Base-by-base conservation (phyloP, 2,888 invertebrate species). In the Amphipoea lucens region DNA sequence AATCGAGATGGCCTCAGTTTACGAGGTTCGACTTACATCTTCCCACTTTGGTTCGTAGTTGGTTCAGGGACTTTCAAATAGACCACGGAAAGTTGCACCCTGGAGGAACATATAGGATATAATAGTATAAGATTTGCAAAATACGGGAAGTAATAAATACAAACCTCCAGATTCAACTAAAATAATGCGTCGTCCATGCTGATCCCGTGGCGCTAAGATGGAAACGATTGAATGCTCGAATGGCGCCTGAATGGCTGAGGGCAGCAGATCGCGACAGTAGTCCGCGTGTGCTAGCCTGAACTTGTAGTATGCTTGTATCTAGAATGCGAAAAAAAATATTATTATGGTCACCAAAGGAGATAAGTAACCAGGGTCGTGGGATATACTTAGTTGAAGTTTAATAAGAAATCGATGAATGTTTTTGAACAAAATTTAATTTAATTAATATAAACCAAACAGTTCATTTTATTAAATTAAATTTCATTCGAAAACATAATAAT, bases 261-360 rank as follows among this genome's bases (percentile, higher is more conserved):
- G 98, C 14, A 97, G 90, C 70, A 98, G 96, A 87, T 98, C 96
- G 1, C 94, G 92, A 90, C 98, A 98, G 78, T 98, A 97, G 36
- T 97, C 97, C 0, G 97, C 97, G 90, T 98, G 97, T 82, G 97
- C 97, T 29, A 94, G 73, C 85, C 97, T 97, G 94, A 98, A 98
- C 90, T 97, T 97, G 94, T 98, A 98, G 91, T 98, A 98, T 74
- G 97, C 97, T 95, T 97, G 97, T 89, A 98, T 97, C 98, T 98
- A 93, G 51, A 95, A 94, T 60, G 20, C 69, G 5, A 74, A 68
- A 36, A 51, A n/a, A 54, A 57, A 23, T 57, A 57, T 23, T 3
- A 57, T 54, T 23, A 54, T 3, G 3, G 36, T 36, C 36, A 36
- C 36, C 36, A 3, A 36, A 36, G 36, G 36, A 36, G 36, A 36